Percentiles rank a stretch among this genome's conserved stretches.
Conservation (phyloP, 1,140 invertebrate genomes). For the Sesamia nonagrioides region DNA sequence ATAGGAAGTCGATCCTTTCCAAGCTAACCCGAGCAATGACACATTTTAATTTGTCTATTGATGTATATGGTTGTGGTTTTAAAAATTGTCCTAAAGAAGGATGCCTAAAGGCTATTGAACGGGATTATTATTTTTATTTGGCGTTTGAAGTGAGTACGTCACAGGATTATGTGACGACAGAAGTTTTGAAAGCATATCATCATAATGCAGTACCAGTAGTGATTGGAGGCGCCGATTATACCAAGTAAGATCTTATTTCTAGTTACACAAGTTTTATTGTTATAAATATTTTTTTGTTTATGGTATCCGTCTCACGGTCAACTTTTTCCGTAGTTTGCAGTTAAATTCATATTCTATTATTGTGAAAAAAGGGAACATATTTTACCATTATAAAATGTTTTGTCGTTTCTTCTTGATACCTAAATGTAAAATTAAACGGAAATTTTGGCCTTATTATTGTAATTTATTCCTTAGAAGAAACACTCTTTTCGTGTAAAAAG, state of each 20-base stretch:
- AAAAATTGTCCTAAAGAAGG: constrained; percentile 65
- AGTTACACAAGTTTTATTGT: neutral
- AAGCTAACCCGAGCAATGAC: constrained; percentile 88
- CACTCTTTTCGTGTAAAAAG: too few relatives aligned
- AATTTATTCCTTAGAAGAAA: too few relatives aligned
- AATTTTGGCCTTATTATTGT: too few relatives aligned
- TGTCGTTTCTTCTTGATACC: too few relatives aligned
- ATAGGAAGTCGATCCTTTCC: constrained; percentile 87
- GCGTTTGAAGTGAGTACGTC: constrained; percentile 89
- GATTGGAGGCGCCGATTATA: constrained; percentile 76
- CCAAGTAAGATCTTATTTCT: constrained; percentile 60
- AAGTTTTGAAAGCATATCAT: constrained; percentile 88
- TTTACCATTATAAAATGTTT: too few relatives aligned
- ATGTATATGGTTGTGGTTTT: constrained; percentile 91
- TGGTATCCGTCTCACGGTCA: too few relatives aligned
- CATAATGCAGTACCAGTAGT: constrained; percentile 87
- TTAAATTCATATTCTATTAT: too few relatives aligned
- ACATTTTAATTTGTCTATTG: constrained; percentile 82
- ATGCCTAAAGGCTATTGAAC: constrained; percentile 81
- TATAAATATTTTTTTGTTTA: too few relatives aligned
- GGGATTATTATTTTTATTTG: constrained; percentile 91
- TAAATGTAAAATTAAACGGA: too few relatives aligned
- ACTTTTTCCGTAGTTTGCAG: too few relatives aligned
- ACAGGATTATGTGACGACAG: constrained; percentile 90
- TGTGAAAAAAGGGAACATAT: too few relatives aligned